A percentile compares a stretch with the other conserved stretches of the same genome.
These are phyloP conservation scores for Drosophila sp. DNA, from an alignment of 1,140 invertebrate species.

Conservation along the genomic window DNA sequence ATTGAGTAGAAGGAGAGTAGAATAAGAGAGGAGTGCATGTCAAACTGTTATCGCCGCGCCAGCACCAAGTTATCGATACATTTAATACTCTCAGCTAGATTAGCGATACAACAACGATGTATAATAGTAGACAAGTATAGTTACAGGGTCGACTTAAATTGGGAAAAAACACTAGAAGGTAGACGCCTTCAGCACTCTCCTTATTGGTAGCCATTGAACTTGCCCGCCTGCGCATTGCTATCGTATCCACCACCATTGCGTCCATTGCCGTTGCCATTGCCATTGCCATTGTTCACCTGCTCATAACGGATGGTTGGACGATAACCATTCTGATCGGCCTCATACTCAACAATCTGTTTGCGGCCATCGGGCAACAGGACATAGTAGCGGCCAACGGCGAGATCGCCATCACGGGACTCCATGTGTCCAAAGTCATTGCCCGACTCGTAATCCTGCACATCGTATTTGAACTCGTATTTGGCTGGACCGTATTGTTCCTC, in stretches of 20 bases:
- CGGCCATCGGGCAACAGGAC: constrained; percentile 91
- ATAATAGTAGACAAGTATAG: constrained; percentile 57
- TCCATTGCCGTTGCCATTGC: constrained; percentile 80
- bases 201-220: constrained; percentile 79
- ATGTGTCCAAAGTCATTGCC: constrained; percentile 91
- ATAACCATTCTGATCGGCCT: constrained; percentile 91
- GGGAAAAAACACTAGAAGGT: constrained; percentile 58
- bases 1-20: neutral
- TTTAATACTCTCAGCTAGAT: constrained; percentile 67
- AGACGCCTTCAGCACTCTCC: constrained; percentile 23
- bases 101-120: constrained; percentile 33
- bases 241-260: constrained; percentile 80
- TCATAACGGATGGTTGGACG: constrained; percentile 91
- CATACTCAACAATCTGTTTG: constrained; percentile 91
- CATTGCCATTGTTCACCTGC: constrained; percentile 86
- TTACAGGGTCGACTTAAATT: constrained; percentile 65
- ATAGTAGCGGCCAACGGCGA: constrained; percentile 89
- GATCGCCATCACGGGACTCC: constrained; percentile 88
- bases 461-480: constrained; percentile 91
- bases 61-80: constrained; percentile 11
- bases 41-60: constrained; percentile 35
- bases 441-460: constrained; percentile 88
- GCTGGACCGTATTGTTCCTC: constrained; percentile 87
- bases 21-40: constrained; percentile 18
- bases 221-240: constrained; percentile 78